Evolutionary conservation across 2,113 vertebrate genomes (phyloP), one percentile per base, ranked within the genome.

Genomic region (Furnarius figulus): DNA sequence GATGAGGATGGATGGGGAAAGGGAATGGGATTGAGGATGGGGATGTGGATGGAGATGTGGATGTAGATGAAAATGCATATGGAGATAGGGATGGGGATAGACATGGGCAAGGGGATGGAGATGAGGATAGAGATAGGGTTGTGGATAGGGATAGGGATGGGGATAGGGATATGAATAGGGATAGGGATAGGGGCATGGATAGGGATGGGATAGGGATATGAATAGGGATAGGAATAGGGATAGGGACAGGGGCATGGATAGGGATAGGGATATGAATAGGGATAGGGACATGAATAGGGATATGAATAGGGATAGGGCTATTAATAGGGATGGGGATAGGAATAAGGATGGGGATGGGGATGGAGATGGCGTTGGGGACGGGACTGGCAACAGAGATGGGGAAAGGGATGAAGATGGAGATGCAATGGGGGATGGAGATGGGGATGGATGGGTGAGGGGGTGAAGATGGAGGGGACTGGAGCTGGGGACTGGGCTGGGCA

Each of bases 401-500:
- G 28, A 30, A 39, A 14, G 24, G 17, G 23, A 16, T 39, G 23
- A 6, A 13, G 47, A n/a, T 30, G 28, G 18, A 4, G 13, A 50
- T 39, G 50, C 5, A 4, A 16, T 8, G 23, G n/a, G 8, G 1
- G 16, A 3, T 40, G 17, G 46, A 1, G 28, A 25, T 33, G 28
- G 53, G 12, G 23, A 11, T 9, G 10, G 39, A n/a, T 40, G 30
- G 33, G 2, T 15, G 14, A 13, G 28, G 14, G 6, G 13, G n/a
- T 40, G 25, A 8, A 7, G 4, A 37, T 46, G 24, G 13, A 8
- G 3, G 5, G 23, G 27, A 8, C 11, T 37, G 73, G 46, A 35
- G 39, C 19, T 27, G 31, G 42, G 28, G 35, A 4, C 2, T 6
- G 8, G 25, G 62, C 7, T 68, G 53, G 24, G 1, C 1, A 1